Percentiles rank a stretch among this genome's conserved stretches.
Evolutionary conservation across 2,888 invertebrate species (phyloP).

Genomic region (Neoscelio sp.): DNA sequence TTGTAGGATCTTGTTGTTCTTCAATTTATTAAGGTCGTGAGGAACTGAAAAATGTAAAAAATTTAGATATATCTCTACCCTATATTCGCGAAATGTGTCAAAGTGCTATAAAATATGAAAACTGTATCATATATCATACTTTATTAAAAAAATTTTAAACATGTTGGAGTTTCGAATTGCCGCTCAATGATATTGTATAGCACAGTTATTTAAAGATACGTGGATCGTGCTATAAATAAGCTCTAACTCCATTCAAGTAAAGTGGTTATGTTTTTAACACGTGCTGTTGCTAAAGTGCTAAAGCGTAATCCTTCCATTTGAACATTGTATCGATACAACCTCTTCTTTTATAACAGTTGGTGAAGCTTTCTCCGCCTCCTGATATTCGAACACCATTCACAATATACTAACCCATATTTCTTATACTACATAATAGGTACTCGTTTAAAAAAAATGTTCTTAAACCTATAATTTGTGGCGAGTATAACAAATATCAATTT

Average conservation of each 20-base stretch:
- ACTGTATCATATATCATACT: no score
- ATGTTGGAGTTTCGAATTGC: no score
- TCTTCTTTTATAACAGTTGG: slow-evolving; percentile 32
- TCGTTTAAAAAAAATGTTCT: no score
- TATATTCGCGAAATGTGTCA: no score
- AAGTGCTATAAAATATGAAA: no score
- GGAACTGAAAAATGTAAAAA: no score
- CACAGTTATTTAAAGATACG: slow-evolving; percentile 46
- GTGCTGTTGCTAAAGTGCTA: slow-evolving; percentile 73
- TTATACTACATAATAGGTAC: slow-evolving; percentile 1
- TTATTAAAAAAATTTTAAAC: no score
- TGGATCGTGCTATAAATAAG: slow-evolving; percentile 77
- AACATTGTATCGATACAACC: slow-evolving; percentile 21
- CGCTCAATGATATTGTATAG: slow-evolving; percentile 20
- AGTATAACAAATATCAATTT: no score
- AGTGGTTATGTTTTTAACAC: slow-evolving; percentile 81
- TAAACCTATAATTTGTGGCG: no score
- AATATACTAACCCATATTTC: slow-evolving; percentile 12
- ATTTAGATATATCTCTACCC: no score
- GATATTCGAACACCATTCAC: slow-evolving; percentile 50
- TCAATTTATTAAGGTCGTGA: no score
- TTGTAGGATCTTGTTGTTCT: no score
- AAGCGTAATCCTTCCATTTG: slow-evolving; percentile 63
- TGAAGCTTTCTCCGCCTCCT: slow-evolving; percentile 45
- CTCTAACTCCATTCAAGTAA: slow-evolving; percentile 76